Evolutionary conservation across 2,113 vertebrate genomes (phyloP).

Genomic region (Nannobrachium achirus): DNA sequence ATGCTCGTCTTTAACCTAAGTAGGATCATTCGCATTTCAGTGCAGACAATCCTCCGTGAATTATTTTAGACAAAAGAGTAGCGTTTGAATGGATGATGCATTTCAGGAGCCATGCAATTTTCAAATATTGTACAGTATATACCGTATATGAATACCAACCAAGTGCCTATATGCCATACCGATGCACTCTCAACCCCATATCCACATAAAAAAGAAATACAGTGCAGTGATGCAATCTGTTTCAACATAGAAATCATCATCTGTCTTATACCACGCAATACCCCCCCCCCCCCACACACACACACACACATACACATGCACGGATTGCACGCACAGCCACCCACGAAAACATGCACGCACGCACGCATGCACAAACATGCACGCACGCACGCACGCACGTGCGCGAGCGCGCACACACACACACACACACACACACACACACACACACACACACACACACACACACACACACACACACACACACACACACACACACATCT

Average conservation of each 20-base stretch:
- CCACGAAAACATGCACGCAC: too few species aligned
- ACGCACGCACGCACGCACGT: too few species aligned
- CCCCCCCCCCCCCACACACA: conserved; percentile 13
- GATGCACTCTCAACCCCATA: conserved; percentile 75
- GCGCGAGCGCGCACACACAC: too few species aligned
- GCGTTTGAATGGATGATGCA: conserved; percentile 64
- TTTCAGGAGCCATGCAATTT: conserved; percentile 76
- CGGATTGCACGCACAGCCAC: too few species aligned
- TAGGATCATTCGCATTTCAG: conserved; percentile 53
- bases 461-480: too few species aligned
- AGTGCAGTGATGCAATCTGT: conserved; percentile 73
- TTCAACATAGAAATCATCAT: conserved; percentile 76
- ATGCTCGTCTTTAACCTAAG: conserved; percentile 55
- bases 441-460: too few species aligned
- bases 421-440: too few species aligned
- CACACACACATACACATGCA: too few species aligned
- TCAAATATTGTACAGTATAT: conserved; percentile 68
- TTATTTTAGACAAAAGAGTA: conserved; percentile 65
- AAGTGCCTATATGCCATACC: conserved; percentile 74
- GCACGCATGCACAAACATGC: too few species aligned
- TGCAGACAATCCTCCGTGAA: conserved; percentile 69
- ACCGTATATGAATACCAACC: conserved; percentile 68
- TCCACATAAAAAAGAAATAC: conserved; percentile 57
- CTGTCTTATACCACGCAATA: conserved; percentile 74
- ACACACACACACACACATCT: neutral